Base-by-base conservation (phyloP, 2,797 vertebrate genomes). In the Hafferia zeledoni region DNA sequence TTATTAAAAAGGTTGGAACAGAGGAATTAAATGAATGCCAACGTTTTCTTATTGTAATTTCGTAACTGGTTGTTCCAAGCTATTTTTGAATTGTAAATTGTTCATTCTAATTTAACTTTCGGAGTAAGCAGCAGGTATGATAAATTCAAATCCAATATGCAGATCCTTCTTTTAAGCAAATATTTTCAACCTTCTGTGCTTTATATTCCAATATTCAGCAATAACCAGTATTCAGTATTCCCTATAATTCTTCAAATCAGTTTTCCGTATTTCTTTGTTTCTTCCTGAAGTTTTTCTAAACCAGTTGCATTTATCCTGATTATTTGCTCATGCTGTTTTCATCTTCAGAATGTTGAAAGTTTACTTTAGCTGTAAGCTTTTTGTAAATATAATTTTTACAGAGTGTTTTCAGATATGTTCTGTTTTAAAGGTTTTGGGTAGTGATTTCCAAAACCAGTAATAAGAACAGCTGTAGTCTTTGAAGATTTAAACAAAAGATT, bases 91-190 rank as follows among this genome's bases (percentile, higher is more conserved):
- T 81, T 2, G 1, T 60, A 67, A 91, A 12, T 71, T 55, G 18
- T 75, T 93, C n/a, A 31, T 81, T 94, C 47, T 71, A 69, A 78
- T 91, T 88, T 78, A 83, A 65, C 69, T 87, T 90, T 31, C 55
- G 53, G 82, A 55, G 28, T 57, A 80, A 91, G 39, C 43, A 93
- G 64, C 55, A 90, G 47, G 55, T 81, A 61, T 25, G 71, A 44
- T 33, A 87, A 87, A 33, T 75, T 93, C 25, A 59, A 85, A 88
- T 74, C 25, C 23, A 61, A 35, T 53, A 61, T 37, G 56, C 4
- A 37, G 63, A 52, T 35, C 11, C 30, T 68, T 79, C 31, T 52
- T 83, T 67, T 67, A 57, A 64, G 52, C 18, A 65, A 47, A 15
- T 57, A 19, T 50, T 83, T 81, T 83, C 25, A 57, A 24, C 27